Evolutionary conservation across 2,888 invertebrate species (phyloP).

Genomic region (Pristionchus maxplancki): DNA sequence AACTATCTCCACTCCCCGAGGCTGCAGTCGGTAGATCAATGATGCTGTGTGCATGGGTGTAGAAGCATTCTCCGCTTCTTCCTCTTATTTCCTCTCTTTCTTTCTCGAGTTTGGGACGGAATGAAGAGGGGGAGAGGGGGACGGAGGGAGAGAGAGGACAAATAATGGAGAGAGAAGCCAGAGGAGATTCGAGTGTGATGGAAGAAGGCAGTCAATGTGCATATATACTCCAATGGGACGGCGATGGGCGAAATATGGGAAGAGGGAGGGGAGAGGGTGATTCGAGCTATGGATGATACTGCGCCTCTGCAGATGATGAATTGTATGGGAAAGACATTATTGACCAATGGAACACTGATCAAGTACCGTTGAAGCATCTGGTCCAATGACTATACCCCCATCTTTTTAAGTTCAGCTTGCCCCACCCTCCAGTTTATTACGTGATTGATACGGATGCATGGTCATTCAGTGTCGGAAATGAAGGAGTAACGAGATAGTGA

Average conservation of each 20-base stretch:
- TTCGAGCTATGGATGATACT: not conserved
- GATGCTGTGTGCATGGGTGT: not conserved
- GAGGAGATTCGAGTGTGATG: not conserved
- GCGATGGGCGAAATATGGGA: not conserved
- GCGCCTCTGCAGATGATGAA: not conserved
- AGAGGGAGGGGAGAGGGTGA: not conserved
- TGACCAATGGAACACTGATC: not conserved
- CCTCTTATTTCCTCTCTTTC: slow-evolving; percentile 11
- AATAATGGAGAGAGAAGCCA: slow-evolving; percentile 24
- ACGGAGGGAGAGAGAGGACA: not conserved
- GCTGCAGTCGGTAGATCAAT: not conserved
- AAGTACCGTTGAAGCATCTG: not conserved
- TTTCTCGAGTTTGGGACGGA: slow-evolving; percentile 28
- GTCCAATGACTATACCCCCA: not conserved
- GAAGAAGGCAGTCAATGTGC: not conserved
- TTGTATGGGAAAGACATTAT: too few species aligned
- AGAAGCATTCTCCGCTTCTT: slow-evolving; percentile 27
- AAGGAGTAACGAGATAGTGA: slow-evolving; percentile 11
- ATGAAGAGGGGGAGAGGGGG: not conserved
- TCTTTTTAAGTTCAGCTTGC: not conserved
- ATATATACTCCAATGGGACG: slow-evolving; percentile 1
- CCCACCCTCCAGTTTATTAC: too few species aligned
- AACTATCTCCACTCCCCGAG: too few species aligned
- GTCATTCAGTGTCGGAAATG: slow-evolving; percentile 26
- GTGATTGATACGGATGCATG: not conserved